These are phyloP conservation scores for Poecile montanus DNA, from an alignment of 2,797 vertebrate genomes.

Conservation along the genomic window DNA sequence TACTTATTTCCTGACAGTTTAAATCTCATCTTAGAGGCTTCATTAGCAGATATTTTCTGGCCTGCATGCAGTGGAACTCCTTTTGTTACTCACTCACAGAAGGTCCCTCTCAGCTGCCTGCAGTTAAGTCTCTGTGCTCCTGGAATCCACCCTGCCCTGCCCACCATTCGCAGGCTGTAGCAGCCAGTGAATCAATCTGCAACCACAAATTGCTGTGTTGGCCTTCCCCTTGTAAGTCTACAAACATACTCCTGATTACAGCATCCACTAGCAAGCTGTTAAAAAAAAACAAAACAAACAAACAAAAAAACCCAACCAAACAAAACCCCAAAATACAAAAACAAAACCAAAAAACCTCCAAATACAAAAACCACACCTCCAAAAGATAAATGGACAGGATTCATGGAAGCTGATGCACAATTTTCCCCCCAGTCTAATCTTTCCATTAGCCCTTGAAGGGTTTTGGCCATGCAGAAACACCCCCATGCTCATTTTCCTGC, in stretches of 20 bases:
- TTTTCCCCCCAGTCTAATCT: background rate
- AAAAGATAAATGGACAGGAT: background rate
- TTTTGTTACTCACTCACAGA: background rate
- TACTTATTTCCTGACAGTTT: slow-evolving; percentile 55
- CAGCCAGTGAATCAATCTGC: slow-evolving; percentile 1
- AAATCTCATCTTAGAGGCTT: slow-evolving; percentile 33
- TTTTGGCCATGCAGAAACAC: slow-evolving; percentile 22
- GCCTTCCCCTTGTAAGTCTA: slow-evolving; percentile 24
- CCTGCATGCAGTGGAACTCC: background rate
- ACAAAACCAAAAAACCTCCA: too few species aligned
- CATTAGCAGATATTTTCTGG: slow-evolving; percentile 28
- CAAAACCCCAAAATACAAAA: too few species aligned
- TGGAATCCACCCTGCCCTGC: background rate
- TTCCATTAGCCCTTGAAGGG: slow-evolving; percentile 20
- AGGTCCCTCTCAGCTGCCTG: background rate
- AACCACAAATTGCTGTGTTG: slow-evolving; percentile 2
- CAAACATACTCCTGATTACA: slow-evolving; percentile 33
- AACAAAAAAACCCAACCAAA: background rate
- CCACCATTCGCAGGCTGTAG: background rate
- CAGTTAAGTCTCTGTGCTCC: background rate
- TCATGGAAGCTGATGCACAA: slow-evolving; percentile 12
- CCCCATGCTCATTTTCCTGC: background rate
- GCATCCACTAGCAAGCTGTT: background rate
- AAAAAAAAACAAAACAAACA: background rate
- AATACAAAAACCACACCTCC: background rate